Percentiles rank a stretch among this genome's conserved stretches.
Conservation (phyloP, 2,113 vertebrate genomes). For the Podarcis raffonei region DNA sequence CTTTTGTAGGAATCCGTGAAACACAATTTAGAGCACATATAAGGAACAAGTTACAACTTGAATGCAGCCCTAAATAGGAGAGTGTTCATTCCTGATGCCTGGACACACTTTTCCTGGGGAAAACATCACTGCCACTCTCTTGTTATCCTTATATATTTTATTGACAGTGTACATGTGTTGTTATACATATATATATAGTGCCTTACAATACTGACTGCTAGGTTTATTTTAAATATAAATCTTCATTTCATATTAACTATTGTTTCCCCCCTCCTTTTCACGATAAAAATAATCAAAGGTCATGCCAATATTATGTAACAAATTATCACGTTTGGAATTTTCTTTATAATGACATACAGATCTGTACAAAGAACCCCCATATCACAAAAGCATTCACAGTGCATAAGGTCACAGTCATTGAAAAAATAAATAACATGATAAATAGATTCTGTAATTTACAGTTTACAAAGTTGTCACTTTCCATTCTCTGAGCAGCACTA, state of each 20-base stretch:
- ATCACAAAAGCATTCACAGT: slow-evolving; percentile 96
- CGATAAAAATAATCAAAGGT: slow-evolving; percentile 75
- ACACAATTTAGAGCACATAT: not conserved
- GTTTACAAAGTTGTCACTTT: slow-evolving; percentile 71
- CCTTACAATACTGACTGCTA: slow-evolving; percentile 80
- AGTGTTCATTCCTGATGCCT: not conserved
- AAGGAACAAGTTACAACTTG: not conserved
- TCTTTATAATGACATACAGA: slow-evolving; percentile 66
- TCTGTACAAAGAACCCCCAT: slow-evolving; percentile 88
- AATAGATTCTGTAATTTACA: slow-evolving; percentile 76
- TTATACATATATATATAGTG: slow-evolving; percentile 48
- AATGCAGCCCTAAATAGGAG: not conserved
- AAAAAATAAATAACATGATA: slow-evolving; percentile 81
- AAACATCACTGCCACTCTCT: not conserved
- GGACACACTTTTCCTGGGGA: slow-evolving; percentile 9
- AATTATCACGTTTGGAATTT: slow-evolving; percentile 74
- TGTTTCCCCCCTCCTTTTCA: slow-evolving; percentile 72
- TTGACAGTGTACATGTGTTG: slow-evolving; percentile 64
- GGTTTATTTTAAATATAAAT: slow-evolving; percentile 81
- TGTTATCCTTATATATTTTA: slow-evolving; percentile 66
- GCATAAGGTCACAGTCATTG: slow-evolving; percentile 93
- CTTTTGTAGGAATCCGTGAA: not conserved
- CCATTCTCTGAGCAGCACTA: slow-evolving; percentile 67
- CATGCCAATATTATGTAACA: slow-evolving; percentile 78
- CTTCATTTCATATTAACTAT: slow-evolving; percentile 68